Evolutionary conservation across 2,888 invertebrate genomes (phyloP).

Genomic region (Synanthedon tipuliformis): DNA sequence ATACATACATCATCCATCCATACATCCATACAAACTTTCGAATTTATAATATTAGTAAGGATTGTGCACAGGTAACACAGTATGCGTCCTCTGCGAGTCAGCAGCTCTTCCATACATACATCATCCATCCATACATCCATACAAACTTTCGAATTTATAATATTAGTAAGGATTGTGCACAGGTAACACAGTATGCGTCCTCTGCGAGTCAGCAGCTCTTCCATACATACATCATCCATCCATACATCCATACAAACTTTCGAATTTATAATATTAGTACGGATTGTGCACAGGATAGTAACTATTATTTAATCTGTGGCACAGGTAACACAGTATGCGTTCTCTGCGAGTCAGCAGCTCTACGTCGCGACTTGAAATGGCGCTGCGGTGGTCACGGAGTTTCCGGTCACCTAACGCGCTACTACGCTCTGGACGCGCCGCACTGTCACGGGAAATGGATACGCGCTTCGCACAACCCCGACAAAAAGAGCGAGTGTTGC

Average conservation of each 20-base stretch:
- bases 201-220: conserved; percentile 88
- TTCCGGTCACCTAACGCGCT: conserved; percentile 79
- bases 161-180: conserved; percentile 7
- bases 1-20: too few relatives aligned
- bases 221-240: too few relatives aligned
- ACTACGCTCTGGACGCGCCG: conserved; percentile 86
- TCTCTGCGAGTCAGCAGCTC: conserved; percentile 85
- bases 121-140: too few relatives aligned
- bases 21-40: too few relatives aligned
- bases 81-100: conserved; percentile 86
- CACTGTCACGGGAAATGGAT: conserved; percentile 93
- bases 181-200: conserved; percentile 84
- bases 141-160: too few relatives aligned
- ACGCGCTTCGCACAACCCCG: conserved; percentile 53
- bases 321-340: conserved; percentile 84
- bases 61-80: conserved; percentile 74
- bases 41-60: too few relatives aligned
- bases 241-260: too few relatives aligned
- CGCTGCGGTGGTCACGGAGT: conserved; percentile 90
- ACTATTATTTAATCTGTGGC: too few relatives aligned
- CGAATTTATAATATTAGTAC: too few relatives aligned
- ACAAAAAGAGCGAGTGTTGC: conserved; percentile 45
- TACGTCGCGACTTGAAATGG: conserved; percentile 79
- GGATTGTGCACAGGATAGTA: too few relatives aligned
- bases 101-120: too few relatives aligned